Evolutionary conservation across 2,797 vertebrate species (phyloP), one percentile per base, ranked within the genome.

Genomic region (Emydoidea blandingii): DNA sequence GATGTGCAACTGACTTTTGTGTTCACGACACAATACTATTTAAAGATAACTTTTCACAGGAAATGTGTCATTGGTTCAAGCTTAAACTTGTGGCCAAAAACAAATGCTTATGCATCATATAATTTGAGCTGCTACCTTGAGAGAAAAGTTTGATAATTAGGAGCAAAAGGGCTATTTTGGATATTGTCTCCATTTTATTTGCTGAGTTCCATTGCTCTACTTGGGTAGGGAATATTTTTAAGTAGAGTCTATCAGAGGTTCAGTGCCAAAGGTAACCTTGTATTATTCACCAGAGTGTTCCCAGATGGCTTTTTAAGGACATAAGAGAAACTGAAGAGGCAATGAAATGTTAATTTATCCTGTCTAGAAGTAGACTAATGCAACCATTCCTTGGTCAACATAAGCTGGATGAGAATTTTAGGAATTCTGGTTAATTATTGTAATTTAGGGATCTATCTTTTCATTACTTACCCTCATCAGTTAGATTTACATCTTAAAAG

Each of bases 321-420:
- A 72, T 25, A 27, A 44, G 23, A 44, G 72, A 72, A 72, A 72
- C 31, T 37, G n/a, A 41, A 72, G 10, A 41, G 41, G 25, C 6
- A 76, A 47, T 76, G 72, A 76, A 76, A 76, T 47, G 7, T 76
- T 47, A 76, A 76, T 76, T 76, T 76, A 41, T 93, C 49, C 15
- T 86, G n/a, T 92, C 79, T 85, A 53, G 53, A 62, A 81, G 82
- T 85, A 37, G 79, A 56, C 79, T 79, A 54, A 82, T 86, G 65
- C 82, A 50, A 89, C 78, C 72, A 93, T 86, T 93, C 54, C 68
- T 86, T 93, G 79, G 87, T 89, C 88, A 85, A 88, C 81, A 81
- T 89, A 79, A 82, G 15, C 41, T 9, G 83, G 81, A 93, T 68
- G 56, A 93, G 79, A 83, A 86, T 52, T 79, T 76, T 68, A 79